These are phyloP conservation scores for Tetrapedia diversipes DNA, from an alignment of 2,888 invertebrate genomes.

Conservation along the genomic window DNA sequence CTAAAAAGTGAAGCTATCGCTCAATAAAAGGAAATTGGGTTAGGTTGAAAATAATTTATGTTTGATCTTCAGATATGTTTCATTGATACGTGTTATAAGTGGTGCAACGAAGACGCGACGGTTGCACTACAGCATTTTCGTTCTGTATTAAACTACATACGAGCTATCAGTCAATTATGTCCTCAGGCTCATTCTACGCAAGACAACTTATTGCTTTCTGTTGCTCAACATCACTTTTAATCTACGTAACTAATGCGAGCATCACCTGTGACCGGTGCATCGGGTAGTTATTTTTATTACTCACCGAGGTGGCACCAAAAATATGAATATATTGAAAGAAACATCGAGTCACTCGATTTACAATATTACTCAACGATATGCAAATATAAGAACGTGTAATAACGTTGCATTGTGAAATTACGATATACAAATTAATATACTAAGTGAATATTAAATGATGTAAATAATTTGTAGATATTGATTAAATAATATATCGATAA, in stretches of 20 bases:
- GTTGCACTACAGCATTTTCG: background rate
- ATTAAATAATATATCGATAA: no score
- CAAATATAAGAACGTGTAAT: no score
- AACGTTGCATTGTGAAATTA: no score
- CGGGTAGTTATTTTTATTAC: background rate
- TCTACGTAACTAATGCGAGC: conserved; percentile 9
- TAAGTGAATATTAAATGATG: no score
- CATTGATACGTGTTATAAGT: background rate
- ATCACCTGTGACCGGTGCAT: conserved; percentile 14
- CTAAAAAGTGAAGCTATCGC: no score
- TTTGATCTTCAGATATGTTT: background rate
- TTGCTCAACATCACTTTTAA: conserved; percentile 44
- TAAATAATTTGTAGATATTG: no score
- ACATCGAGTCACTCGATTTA: conserved; percentile 12
- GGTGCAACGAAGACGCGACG: conserved; percentile 22
- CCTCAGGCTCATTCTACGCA: conserved; percentile 52
- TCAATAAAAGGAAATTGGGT: no score
- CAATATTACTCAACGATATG: no score
- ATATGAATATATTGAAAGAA: background rate
- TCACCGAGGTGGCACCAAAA: background rate
- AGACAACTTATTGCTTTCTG: conserved; percentile 70
- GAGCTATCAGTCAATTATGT: conserved; percentile 67
- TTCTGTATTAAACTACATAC: conserved; percentile 60
- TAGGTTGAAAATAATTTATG: no score
- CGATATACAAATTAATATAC: no score